Evolutionary conservation across 2,888 invertebrate species (phyloP), one percentile per base, ranked within the genome.

Genomic region (Polyommatus icarus): DNA sequence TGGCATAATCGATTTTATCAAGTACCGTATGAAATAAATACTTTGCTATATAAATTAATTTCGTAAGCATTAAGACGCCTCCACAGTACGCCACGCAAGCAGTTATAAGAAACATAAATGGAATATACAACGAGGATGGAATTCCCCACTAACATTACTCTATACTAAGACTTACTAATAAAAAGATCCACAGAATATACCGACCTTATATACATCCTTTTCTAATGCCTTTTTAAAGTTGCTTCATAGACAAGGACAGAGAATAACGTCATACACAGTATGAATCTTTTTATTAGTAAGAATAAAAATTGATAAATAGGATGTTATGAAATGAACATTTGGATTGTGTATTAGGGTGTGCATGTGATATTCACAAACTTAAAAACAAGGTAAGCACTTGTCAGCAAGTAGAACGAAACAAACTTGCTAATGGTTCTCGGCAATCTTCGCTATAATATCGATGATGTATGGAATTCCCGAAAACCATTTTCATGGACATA

Each of bases 81-180:
- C 32, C n/a, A 72, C 20, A 40, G 76, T 77, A 76, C 77, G 76
- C 77, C 78, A 61, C 77, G 78, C 24, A 79, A 71, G 71, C 71
- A 76, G 24, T 54, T 59, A 73, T 76, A 59, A 78, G 36, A 76
- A 76, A 75, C 77, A 76, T 79, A 77, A 71, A 80, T 81, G 79
- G 79, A 80, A 80, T 79, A 81, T 79, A 78, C 77, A 78, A 78
- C 76, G 77, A 76, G 76, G 80, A 78, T 46, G 76, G 29, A 77
- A 46, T 36, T 36, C 50, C 59, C 59, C 71, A 78, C 78, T 78
- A 78, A 79, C 71, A 77, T 79, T 32, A 78, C 77, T 81, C 75
- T 50, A 50, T 80, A 77, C 77, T 76, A 79, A 24, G 20, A n/a
- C 20, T 20, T n/a, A 20, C n/a, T 59, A 8, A 59, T 59, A 59